Evolutionary conservation across 1,140 invertebrate genomes (phyloP).

Genomic region (Drosophila parvula): DNA sequence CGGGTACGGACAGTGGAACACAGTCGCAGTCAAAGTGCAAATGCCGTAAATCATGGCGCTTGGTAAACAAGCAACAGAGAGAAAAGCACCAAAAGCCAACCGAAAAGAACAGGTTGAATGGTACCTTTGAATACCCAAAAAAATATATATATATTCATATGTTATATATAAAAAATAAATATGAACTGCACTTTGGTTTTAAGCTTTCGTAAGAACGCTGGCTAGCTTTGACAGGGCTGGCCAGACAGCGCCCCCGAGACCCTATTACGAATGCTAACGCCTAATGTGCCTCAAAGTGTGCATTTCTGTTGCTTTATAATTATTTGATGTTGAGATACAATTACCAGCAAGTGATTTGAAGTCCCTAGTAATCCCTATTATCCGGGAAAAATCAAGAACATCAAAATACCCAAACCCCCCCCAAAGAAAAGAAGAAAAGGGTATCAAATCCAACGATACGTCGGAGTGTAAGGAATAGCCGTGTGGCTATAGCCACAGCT

Average conservation of each 20-base stretch:
- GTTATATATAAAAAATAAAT: not conserved
- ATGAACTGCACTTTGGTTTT: not conserved
- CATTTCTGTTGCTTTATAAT: too few species aligned
- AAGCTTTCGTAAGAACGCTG: not conserved
- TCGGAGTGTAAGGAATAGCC: not conserved
- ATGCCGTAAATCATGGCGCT: conserved; percentile 73
- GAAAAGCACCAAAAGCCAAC: not conserved
- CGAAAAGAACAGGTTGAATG: conserved; percentile 9
- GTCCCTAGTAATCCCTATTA: too few species aligned
- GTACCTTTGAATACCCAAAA: conserved; percentile 16
- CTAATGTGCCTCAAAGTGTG: too few species aligned
- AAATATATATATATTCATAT: not conserved
- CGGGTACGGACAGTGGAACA: conserved; percentile 22
- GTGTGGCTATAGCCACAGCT: conserved; percentile 24
- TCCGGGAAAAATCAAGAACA: not conserved
- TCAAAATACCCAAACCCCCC: not conserved
- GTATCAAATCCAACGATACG: conserved; percentile 14
- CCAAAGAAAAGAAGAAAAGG: not conserved
- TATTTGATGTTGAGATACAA: too few species aligned
- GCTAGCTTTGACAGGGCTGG: too few species aligned
- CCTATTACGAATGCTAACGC: too few species aligned
- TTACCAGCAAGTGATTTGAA: too few species aligned
- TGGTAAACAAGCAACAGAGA: conserved; percentile 67
- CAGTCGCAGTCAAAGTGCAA: conserved; percentile 64
- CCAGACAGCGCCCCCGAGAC: too few species aligned